Conservation (phyloP, 2,888 invertebrate species). For the Phyllotreta striolata region DNA sequence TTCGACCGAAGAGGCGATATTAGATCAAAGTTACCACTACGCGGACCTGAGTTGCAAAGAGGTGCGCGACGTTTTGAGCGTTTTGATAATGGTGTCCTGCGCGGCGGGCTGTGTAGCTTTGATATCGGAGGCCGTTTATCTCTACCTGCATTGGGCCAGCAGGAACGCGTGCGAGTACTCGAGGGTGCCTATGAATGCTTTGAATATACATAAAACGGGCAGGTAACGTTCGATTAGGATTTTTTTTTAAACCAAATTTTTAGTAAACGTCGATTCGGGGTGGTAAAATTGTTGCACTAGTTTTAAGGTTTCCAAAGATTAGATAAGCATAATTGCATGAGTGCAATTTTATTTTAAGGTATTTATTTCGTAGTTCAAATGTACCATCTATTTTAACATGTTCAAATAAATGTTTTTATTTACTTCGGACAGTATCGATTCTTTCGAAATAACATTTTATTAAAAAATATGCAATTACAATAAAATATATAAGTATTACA, state of each 20-base stretch:
- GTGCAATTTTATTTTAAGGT: too few relatives aligned
- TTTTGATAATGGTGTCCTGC: slow-evolving; percentile 58
- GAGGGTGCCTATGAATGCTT: slow-evolving; percentile 39
- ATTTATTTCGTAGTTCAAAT: too few relatives aligned
- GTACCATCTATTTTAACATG: too few relatives aligned
- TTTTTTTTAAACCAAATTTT: background rate
- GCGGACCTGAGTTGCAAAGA: slow-evolving; percentile 61
- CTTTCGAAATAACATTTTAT: background rate
- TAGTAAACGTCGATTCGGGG: too few relatives aligned
- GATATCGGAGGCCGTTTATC: slow-evolving; percentile 59
- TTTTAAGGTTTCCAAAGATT: slow-evolving; percentile 7
- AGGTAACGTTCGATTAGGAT: slow-evolving; percentile 20
- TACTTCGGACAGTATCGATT: too few relatives aligned
- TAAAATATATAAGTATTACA: slow-evolving; percentile 2
- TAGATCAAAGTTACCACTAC: slow-evolving; percentile 56
- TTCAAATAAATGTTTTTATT: too few relatives aligned
- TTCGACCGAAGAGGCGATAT: slow-evolving; percentile 38
- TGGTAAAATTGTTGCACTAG: background rate
- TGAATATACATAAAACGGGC: slow-evolving; percentile 23
- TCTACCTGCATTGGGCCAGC: slow-evolving; percentile 62
- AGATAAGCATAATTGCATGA: background rate
- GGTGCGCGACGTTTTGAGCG: slow-evolving; percentile 58
- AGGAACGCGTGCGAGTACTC: slow-evolving; percentile 45
- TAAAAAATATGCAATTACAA: slow-evolving; percentile 1
- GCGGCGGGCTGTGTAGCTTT: slow-evolving; percentile 56